These are phyloP conservation scores for Oreortyx pictus DNA, from an alignment of 2,797 vertebrate species.

Conservation along the genomic window DNA sequence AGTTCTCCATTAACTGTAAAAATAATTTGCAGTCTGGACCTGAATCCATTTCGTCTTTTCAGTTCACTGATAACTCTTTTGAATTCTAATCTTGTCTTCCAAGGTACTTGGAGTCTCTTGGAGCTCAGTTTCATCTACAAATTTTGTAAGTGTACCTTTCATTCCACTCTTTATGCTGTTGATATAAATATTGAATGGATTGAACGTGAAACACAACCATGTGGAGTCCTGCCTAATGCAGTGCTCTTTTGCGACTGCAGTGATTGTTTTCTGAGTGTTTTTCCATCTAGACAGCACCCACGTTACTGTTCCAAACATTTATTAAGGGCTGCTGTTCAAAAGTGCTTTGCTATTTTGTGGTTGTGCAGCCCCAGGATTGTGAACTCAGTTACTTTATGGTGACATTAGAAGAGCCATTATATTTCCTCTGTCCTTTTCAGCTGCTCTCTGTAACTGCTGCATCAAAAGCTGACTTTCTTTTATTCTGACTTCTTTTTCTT, in stretches of 20 bases:
- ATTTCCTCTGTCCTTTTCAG: neutral
- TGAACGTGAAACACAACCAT: neutral
- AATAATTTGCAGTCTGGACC: constrained; percentile 30
- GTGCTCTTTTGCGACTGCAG: neutral
- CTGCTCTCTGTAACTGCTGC: neutral
- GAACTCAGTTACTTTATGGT: neutral
- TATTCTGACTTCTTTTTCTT: constrained; percentile 24
- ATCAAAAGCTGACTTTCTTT: constrained; percentile 12
- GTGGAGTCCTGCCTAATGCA: neutral
- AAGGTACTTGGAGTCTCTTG: neutral
- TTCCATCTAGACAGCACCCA: constrained; percentile 15
- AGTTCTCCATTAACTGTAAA: constrained; percentile 12
- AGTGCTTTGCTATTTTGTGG: constrained; percentile 42
- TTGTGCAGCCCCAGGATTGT: constrained; percentile 10
- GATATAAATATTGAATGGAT: neutral
- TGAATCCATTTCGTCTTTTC: neutral
- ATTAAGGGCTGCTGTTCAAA: constrained; percentile 23
- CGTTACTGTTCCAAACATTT: constrained; percentile 26
- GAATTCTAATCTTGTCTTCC: constrained; percentile 1
- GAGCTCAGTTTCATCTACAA: neutral
- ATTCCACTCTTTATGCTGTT: neutral
- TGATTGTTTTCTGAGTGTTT: constrained; percentile 6
- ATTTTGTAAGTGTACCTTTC: constrained; percentile 7
- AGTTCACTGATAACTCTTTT: neutral
- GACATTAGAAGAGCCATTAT: neutral